phyloP scores from a whole-genome alignment of 2,113 vertebrate species.

The Scolopax mira region DNA sequence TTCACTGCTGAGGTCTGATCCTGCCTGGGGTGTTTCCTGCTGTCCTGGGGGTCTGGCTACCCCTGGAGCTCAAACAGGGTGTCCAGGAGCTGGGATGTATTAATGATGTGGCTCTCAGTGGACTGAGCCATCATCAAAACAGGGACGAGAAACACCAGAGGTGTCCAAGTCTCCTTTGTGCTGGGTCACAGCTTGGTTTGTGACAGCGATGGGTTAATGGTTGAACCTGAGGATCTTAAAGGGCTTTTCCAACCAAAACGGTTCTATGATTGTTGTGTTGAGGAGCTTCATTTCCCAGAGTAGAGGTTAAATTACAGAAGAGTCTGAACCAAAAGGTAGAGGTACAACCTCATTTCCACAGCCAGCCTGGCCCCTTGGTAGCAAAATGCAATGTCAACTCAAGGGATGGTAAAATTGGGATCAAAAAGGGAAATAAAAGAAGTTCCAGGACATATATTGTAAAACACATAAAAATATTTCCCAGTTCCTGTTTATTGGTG shows the following conservation, averaged over 20 bases:
- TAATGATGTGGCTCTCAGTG: not conserved
- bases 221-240: not conserved
- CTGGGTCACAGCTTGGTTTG: not conserved
- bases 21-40: not conserved
- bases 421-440: not conserved
- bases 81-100: fast-evolving
- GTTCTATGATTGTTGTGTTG: not conserved
- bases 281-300: not conserved
- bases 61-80: fast-evolving
- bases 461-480: not conserved
- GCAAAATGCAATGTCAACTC: not conserved
- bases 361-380: not conserved
- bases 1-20: not conserved
- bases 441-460: not conserved
- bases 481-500: not conserved
- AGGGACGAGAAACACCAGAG: not conserved
- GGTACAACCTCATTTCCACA: not conserved
- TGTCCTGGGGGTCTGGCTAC: not conserved
- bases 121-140: not conserved
- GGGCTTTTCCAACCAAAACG: not conserved
- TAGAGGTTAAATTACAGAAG: not conserved
- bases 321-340: not conserved
- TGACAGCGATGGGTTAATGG: not conserved
- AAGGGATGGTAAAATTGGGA: not conserved
- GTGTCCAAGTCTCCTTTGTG: not conserved